A percentile compares a stretch with the other conserved stretches of the same genome.
phyloP scores from a whole-genome alignment of 64 coral and sea anemone genomes.

The Platygyra sinensis region DNA sequence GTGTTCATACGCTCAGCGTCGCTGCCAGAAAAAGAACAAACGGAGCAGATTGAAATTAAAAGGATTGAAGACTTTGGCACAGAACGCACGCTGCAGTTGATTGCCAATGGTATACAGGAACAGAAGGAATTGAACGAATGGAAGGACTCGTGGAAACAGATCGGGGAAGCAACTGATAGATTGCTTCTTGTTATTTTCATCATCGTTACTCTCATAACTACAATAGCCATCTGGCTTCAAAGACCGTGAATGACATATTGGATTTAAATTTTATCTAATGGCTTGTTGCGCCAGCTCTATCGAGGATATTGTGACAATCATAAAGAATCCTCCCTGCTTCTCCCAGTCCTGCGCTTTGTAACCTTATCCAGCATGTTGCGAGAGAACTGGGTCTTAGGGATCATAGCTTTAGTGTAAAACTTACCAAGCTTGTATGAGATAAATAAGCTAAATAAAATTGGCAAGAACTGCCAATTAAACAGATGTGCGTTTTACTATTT shows the following conservation, averaged over 20 bases:
- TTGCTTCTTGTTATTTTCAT: slow-evolving; percentile 31
- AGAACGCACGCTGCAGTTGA: background rate
- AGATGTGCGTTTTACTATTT: too few species aligned
- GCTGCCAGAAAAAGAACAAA: background rate
- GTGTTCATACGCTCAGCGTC: background rate
- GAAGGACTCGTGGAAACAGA: slow-evolving; percentile 45
- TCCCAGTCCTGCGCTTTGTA: too few species aligned
- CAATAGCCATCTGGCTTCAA: background rate
- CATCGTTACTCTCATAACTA: background rate
- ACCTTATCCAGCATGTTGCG: too few species aligned
- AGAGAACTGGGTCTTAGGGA: too few species aligned
- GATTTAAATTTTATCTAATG: too few species aligned
- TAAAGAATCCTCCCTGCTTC: too few species aligned
- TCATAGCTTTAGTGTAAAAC: too few species aligned
- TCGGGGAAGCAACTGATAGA: slow-evolving; percentile 18
- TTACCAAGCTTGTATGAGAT: too few species aligned
- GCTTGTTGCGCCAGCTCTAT: too few species aligned
- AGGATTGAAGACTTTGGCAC: background rate
- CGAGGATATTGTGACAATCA: too few species aligned
- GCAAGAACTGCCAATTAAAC: too few species aligned
- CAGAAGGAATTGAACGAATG: slow-evolving; percentile 3
- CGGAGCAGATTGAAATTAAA: background rate
- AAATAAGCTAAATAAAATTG: too few species aligned
- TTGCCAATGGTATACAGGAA: background rate
- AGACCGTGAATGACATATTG: background rate